Evolutionary conservation across 2,113 vertebrate genomes (phyloP), one percentile per base, ranked within the genome.

Genomic region (Ondatra zibethicus): DNA sequence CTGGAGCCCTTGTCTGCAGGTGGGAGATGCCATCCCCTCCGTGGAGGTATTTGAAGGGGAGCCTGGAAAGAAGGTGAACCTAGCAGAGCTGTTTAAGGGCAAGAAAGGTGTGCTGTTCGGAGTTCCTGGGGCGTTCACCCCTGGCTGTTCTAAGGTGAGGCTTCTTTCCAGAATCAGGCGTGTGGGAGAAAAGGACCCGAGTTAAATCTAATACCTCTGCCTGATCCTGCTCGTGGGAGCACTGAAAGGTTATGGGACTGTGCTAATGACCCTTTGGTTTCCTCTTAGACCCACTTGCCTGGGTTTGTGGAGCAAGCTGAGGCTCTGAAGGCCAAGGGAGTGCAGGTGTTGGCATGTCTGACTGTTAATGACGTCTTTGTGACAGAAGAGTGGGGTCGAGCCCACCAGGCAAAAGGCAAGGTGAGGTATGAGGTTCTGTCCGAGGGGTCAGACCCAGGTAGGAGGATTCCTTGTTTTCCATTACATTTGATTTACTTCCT

Each of bases 61-160:
- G 21, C 99, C 99, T 3, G 98, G 98, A 3, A 99, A 98, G 45
- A 99, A 98, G 93, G 98, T 99, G 93, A 97, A 98, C 10, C 98
- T 99, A 98, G 98, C 98, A 8, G 98, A 99, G 33, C 98, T 99
- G 90, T 99, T 99, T 91, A 99, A 98, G 89, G 99, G 98, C 63
- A 99, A 99, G 98, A 99, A 99, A 80, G 99, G 99, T 0, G 95
- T 99, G 47, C 98, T 99, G 52, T 99, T 99, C 73, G 99, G 99
- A 36, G 99, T 99, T 68, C 99, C 99, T 1, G 99, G 99, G n/a
- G 99, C 99, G 1, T 99, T 99, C 66, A 99, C 99, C 0, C 99
- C 99, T 0, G 99, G 99, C 47, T 99, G 99, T 92, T 99, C 99
- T 92, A 99, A 99, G 98, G 99, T 99, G 94, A 98, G 98, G 33